Evolutionary conservation across 2,888 invertebrate species (phyloP).

Genomic region (Torymus texanus): DNA sequence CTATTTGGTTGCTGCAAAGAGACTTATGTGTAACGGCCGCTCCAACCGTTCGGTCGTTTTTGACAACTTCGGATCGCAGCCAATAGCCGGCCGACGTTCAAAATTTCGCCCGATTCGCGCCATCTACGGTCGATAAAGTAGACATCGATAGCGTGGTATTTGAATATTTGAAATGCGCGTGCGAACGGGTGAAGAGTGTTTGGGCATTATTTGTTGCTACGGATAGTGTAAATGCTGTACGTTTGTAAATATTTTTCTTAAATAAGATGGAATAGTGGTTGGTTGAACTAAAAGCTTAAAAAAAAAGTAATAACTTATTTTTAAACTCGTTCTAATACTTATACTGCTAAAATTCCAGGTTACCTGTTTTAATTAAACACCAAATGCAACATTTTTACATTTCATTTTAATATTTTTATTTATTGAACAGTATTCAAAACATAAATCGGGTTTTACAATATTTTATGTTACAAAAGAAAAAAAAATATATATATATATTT

Average conservation of each 20-base stretch:
- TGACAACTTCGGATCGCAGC: constrained; percentile 50
- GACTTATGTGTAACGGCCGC: constrained; percentile 39
- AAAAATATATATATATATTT: constrained; percentile 48
- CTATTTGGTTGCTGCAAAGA: no score
- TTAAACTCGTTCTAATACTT: no score
- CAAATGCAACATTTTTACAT: constrained; percentile 4
- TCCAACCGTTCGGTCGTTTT: constrained; percentile 26
- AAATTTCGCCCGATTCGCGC: constrained; percentile 15
- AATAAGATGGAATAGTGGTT: no score
- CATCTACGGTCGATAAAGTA: constrained; percentile 17
- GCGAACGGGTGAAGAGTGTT: no score
- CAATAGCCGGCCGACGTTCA: constrained; percentile 39
- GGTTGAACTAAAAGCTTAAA: no score
- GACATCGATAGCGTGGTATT: not conserved
- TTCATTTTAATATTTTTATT: constrained; percentile 46
- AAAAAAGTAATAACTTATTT: no score
- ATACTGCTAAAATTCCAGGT: not conserved
- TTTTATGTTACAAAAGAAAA: constrained; percentile 41
- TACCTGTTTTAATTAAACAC: not conserved
- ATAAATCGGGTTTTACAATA: constrained; percentile 45
- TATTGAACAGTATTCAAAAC: constrained; percentile 52
- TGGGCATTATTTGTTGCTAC: no score
- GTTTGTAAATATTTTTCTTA: no score
- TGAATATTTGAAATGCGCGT: no score
- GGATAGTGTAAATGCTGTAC: no score